Base-by-base conservation (phyloP, 2,797 vertebrate genomes). In the Brachymystax lenok region DNA sequence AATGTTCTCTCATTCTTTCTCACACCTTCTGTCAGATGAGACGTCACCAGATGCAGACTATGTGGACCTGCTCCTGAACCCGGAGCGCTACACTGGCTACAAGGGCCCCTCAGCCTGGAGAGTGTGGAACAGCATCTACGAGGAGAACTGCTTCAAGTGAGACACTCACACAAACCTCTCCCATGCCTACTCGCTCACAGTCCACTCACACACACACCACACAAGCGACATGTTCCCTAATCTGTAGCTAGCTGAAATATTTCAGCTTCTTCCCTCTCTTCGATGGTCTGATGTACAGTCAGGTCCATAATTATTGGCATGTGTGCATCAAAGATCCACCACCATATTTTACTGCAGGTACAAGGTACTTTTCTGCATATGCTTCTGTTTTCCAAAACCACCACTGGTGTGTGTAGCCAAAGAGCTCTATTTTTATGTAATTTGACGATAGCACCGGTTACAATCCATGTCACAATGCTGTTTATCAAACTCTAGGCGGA, bases 121-220 rank as follows among this genome's bases (percentile, higher is more conserved):
- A 86, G 95, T 97, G 52, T 97, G 96, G 96, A 97, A 97, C 88
- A 96, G 95, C 92, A 97, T 97, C 87, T 97, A 97, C 0, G 96
- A 96, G 87, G 96, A 97, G 86, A 97, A 97, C 92, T 97, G 96
- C 87, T 97, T 97, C 91, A 97, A 97, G 96, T 96, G 92, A 94
- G 81, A 61, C 17, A 27, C 61, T 61, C 70, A 59, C 2, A 50
- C 24, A 30, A 12, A 46, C 12, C 2, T 46, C 10, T 46, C 40
- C 10, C 40, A 10, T 40, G 40, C 40, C 8, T 10, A 40, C 40
- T 40, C 2, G 40, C 10, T 0, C 40, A 46, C 40, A 46, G 40
- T 12, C 10, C 40, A 40, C 8, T 40, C 35, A 77, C 70, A 74
- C 69, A 73, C 27, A 35, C 61, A 54, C 14, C 30, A 12, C 30